A percentile compares a stretch with the other conserved stretches of the same genome.
These are phyloP conservation scores for Misgurnus anguillicaudatus DNA, from an alignment of 2,113 vertebrate genomes.

Conservation along the genomic window DNA sequence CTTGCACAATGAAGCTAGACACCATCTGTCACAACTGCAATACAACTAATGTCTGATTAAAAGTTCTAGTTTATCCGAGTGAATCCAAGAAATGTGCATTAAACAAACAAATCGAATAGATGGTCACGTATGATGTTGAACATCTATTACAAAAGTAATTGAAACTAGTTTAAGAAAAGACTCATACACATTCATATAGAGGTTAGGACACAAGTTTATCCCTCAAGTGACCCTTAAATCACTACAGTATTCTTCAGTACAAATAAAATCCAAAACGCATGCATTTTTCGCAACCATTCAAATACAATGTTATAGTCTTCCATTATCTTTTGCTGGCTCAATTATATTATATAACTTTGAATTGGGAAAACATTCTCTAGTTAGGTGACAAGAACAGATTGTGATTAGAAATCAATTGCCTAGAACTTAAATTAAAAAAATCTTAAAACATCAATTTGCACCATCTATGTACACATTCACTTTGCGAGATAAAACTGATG, in stretches of 20 bases:
- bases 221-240: slow-evolving; percentile 14
- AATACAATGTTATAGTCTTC: slow-evolving; percentile 7
- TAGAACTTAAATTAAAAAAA: neutral
- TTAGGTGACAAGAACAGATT: neutral
- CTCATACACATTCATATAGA: neutral
- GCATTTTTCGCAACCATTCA: slow-evolving; percentile 19
- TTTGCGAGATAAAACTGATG: neutral
- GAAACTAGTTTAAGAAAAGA: neutral
- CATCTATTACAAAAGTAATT: neutral
- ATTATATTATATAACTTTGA: slow-evolving; percentile 3
- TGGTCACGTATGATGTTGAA: neutral
- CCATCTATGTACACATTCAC: slow-evolving; percentile 1
- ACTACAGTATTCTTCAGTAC: slow-evolving; percentile 32
- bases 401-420: neutral
- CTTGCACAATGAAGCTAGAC: no score
- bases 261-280: slow-evolving; percentile 42
- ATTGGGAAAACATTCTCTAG: neutral
- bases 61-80: no score
- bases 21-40: no score
- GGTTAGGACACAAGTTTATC: slow-evolving; percentile 18
- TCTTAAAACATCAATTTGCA: neutral
- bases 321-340: neutral
- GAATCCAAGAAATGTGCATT: no score
- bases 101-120: no score
- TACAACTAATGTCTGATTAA: no score